Evolutionary conservation across 2,113 vertebrate genomes (phyloP).

Genomic region (Galemys pyrenaicus): DNA sequence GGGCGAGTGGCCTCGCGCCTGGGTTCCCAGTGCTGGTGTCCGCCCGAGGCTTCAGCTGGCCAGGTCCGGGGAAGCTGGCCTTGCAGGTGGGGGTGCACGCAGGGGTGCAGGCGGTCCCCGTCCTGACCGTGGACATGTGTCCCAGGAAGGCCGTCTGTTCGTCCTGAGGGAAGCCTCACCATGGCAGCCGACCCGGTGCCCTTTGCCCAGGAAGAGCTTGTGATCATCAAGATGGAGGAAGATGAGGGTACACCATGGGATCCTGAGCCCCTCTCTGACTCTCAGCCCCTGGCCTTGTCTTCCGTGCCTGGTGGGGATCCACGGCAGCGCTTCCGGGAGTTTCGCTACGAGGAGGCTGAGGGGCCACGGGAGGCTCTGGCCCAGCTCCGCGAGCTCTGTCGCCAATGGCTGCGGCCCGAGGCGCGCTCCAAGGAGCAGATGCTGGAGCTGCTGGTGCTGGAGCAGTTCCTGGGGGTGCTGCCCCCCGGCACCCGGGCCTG

Average conservation of each 20-base stretch:
- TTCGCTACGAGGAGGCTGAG: slow-evolving; percentile 19
- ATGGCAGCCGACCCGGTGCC: not conserved
- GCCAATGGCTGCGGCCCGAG: no score
- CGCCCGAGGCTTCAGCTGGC: not conserved
- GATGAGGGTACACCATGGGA: not conserved
- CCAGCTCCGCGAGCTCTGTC: not conserved
- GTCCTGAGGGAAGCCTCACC: not conserved
- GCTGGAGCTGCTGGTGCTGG: no score
- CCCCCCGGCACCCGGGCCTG: not conserved
- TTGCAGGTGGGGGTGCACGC: not conserved
- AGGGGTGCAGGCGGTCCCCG: not conserved
- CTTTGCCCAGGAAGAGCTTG: not conserved
- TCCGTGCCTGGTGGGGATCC: not conserved
- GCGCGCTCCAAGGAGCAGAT: no score
- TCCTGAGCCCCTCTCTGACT: not conserved
- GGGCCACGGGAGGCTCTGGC: not conserved
- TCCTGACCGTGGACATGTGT: not conserved
- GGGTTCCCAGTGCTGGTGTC: not conserved
- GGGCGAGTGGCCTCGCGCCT: not conserved
- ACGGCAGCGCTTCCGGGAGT: not conserved
- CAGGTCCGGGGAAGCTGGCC: not conserved
- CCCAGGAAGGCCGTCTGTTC: not conserved
- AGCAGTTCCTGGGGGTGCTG: not conserved
- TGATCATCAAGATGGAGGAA: slow-evolving; percentile 14
- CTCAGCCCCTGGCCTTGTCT: not conserved